Percentiles rank a stretch among this genome's conserved stretches.
Evolutionary conservation across 2,888 invertebrate genomes (phyloP).

Genomic region (Drosophila borealis): DNA sequence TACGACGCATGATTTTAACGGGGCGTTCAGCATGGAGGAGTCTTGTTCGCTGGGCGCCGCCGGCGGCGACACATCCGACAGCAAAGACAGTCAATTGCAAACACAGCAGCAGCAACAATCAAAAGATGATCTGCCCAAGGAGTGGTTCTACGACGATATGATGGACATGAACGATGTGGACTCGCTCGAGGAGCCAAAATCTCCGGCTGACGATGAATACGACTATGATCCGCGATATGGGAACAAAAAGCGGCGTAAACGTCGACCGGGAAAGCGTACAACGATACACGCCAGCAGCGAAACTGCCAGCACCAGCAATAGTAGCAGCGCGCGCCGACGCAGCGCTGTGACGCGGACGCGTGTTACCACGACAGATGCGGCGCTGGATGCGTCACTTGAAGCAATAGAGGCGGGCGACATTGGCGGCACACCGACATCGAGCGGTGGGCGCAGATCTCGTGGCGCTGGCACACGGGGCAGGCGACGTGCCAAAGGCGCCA

Average conservation of each 20-base stretch:
- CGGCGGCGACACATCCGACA: slow-evolving; percentile 87
- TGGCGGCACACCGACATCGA: slow-evolving; percentile 62
- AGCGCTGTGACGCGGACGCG: slow-evolving; percentile 70
- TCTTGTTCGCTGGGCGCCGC: slow-evolving; percentile 84
- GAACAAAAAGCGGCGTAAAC: slow-evolving; percentile 84
- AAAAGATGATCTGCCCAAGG: slow-evolving; percentile 92
- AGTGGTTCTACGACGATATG: slow-evolving; percentile 96
- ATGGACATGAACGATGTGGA: slow-evolving; percentile 96
- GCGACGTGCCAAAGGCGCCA: slow-evolving; percentile 74
- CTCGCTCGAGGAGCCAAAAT: slow-evolving; percentile 95
- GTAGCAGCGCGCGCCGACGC: slow-evolving; percentile 77
- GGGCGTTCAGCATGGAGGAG: slow-evolving; percentile 83
- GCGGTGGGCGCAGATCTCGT: slow-evolving; percentile 73
- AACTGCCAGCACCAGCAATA: slow-evolving; percentile 47
- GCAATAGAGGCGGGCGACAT: slow-evolving; percentile 64
- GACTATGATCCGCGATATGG: slow-evolving; percentile 90
- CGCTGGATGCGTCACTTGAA: slow-evolving; percentile 68
- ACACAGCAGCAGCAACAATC: slow-evolving; percentile 80
- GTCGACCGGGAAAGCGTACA: slow-evolving; percentile 82
- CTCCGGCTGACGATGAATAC: slow-evolving; percentile 96
- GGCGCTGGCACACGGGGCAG: slow-evolving; percentile 77
- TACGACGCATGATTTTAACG: slow-evolving; percentile 83
- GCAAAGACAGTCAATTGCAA: slow-evolving; percentile 90
- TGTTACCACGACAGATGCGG: slow-evolving; percentile 65
- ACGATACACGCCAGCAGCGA: slow-evolving; percentile 64